phyloP scores from a whole-genome alignment of 35 echinoderm and acorn worm genomes.

The Heliocidaris tuberculata region DNA sequence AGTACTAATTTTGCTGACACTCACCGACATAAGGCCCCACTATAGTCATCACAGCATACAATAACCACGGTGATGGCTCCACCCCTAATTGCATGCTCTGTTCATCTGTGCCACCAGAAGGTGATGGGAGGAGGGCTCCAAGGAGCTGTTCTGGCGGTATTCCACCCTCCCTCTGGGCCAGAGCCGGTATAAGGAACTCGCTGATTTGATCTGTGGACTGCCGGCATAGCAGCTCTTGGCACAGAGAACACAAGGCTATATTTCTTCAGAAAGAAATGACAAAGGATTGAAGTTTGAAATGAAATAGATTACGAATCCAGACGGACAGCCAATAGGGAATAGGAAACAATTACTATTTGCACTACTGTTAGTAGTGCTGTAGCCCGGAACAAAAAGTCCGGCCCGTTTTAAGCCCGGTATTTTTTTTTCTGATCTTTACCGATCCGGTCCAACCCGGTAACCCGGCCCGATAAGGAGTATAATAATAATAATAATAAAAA shows the following conservation, averaged over 20 bases:
- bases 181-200: constrained; percentile 64
- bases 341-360: too few relatives aligned
- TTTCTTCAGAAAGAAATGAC: constrained; percentile 47
- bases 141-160: constrained; percentile 64
- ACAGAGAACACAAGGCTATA: constrained; percentile 54
- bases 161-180: constrained; percentile 36
- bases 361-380: too few relatives aligned
- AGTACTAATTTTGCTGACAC: background rate
- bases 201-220: constrained; percentile 71
- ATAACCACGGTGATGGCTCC: constrained; percentile 83
- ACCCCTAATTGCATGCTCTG: constrained; percentile 48
- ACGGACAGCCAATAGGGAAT: background rate
- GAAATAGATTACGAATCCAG: background rate
- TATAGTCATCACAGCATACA: constrained; percentile 66
- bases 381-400: too few relatives aligned
- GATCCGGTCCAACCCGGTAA: too few relatives aligned
- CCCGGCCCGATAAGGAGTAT: too few relatives aligned
- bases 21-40: constrained; percentile 60
- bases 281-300: background rate
- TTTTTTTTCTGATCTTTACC: too few relatives aligned
- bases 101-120: background rate
- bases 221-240: constrained; percentile 61
- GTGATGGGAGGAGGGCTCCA: constrained; percentile 47
- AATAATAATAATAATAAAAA: too few relatives aligned
- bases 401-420: too few relatives aligned